phyloP scores from a whole-genome alignment of 1,140 invertebrate genomes.

The Drosophila azteca region DNA sequence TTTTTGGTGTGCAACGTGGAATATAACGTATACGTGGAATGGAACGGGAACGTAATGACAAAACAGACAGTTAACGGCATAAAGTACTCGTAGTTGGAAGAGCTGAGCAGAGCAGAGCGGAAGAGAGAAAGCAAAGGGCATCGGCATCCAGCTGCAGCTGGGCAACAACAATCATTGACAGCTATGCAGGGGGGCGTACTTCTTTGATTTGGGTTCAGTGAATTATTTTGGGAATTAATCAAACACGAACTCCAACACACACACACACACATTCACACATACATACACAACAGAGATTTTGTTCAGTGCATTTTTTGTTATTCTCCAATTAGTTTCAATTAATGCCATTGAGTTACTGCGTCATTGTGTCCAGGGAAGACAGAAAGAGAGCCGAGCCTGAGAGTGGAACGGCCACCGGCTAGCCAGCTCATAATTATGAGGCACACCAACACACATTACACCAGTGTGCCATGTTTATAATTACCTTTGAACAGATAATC shows the following conservation, averaged over 20 bases:
- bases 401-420: slow-evolving; percentile 5
- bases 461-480: slow-evolving; percentile 57
- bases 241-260: slow-evolving; percentile 23
- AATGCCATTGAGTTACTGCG: slow-evolving; percentile 66
- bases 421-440: slow-evolving; percentile 27
- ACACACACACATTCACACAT: slow-evolving; percentile 26
- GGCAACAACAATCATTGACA: slow-evolving; percentile 35
- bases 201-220: slow-evolving; percentile 9
- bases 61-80: slow-evolving; percentile 68
- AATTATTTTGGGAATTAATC: slow-evolving; percentile 41
- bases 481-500: slow-evolving; percentile 99
- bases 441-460: no score
- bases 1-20: slow-evolving; percentile 67
- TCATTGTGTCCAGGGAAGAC: slow-evolving; percentile 45
- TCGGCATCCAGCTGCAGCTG: slow-evolving; percentile 53
- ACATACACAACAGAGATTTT: slow-evolving; percentile 21
- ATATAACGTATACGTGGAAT: no score
- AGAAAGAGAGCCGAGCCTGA: not conserved
- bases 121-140: slow-evolving; percentile 56
- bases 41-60: slow-evolving; percentile 70
- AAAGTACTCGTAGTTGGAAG: slow-evolving; percentile 48
- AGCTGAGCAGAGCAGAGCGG: slow-evolving; percentile 21
- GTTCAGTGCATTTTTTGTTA: slow-evolving; percentile 61
- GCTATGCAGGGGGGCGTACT: slow-evolving; percentile 59
- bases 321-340: slow-evolving; percentile 77